Conservation (phyloP, 2,888 invertebrate genomes). For the Monochamus alternatus region DNA sequence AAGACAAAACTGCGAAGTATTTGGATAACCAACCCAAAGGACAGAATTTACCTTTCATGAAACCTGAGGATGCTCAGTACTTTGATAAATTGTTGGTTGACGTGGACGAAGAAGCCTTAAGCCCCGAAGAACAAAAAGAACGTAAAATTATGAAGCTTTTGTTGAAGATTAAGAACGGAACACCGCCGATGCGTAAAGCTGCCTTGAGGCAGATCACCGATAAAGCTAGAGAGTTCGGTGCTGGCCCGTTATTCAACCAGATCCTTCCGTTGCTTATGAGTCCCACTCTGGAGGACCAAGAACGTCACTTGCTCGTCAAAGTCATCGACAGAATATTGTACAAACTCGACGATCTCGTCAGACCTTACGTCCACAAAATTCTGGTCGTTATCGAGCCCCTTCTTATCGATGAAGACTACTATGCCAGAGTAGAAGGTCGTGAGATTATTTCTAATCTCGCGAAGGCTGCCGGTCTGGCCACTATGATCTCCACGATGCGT, state of each 20-base stretch:
- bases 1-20: constrained; percentile 89
- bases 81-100: constrained; percentile 98
- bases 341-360: constrained; percentile 97
- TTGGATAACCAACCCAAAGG: constrained; percentile 95
- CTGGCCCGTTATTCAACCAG: constrained; percentile 98
- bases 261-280: constrained; percentile 99
- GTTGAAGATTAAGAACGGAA: constrained; percentile 99
- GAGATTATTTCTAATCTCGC: constrained; percentile 99
- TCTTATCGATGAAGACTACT: constrained; percentile 99
- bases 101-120: constrained; percentile 96
- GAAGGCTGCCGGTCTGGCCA: constrained; percentile 98
- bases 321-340: constrained; percentile 99
- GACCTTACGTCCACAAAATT: constrained; percentile 99
- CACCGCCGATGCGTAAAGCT: constrained; percentile 99
- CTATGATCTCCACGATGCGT: constrained; percentile 99
- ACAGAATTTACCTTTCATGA: constrained; percentile 96
- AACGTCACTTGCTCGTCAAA: constrained; percentile 98
- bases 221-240: constrained; percentile 98
- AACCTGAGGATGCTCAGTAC: constrained; percentile 99
- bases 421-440: constrained; percentile 98
- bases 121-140: constrained; percentile 98
- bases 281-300: constrained; percentile 99
- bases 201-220: constrained; percentile 98
- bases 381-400: constrained; percentile 99
- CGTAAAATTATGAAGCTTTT: constrained; percentile 99